Evolutionary conservation across 2,797 vertebrate species (phyloP), one percentile per base, ranked within the genome.

Genomic region (Melanotaenia boesemani): DNA sequence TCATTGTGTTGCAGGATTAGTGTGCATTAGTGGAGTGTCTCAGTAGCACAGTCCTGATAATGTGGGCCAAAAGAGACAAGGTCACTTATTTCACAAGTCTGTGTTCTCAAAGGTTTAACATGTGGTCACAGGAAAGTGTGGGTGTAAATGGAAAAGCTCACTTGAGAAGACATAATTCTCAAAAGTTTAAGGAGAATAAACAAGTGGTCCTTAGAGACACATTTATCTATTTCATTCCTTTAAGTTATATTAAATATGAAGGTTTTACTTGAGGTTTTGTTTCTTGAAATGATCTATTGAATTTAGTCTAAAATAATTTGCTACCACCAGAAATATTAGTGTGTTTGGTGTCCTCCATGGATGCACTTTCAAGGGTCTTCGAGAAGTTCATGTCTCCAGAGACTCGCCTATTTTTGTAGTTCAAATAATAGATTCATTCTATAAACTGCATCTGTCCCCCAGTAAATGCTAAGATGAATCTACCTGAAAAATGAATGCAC

Each of bases 1-100:
- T 94, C 94, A 94, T 94, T 94, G 92, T 94, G 91, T 90, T 88
- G 83, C 77, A 81, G 94, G 93, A 94, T 94, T 94, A 95, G 70
- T 77, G 81, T 93, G 92, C 91, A 94, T 94, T 94, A 93, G 81
- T 82, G 84, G 85, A 90, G 84, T 85, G 80, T 88, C 90, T 92
- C 82, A 67, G 70, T 87, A 63, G 81, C 79, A 83, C 77, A 84
- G 73, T 80, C 70, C 71, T 80, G 73, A 77, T 87, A 81, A 91
- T 88, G 86, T 91, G 83, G 92, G 83, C 81, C 86, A 86, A 57
- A 82, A 84, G 77, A 82, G 85, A 85, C 85, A 86, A 89, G 89
- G 92, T 89, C 78, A 72, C 79, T 86, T 78, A 64, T 77, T 86
- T 82, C 78, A 76, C 34, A 72, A 46, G 57, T 75, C 57, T 78